Conservation (phyloP, 2,888 invertebrate species). For the Hydroisotoma schaefferi region DNA sequence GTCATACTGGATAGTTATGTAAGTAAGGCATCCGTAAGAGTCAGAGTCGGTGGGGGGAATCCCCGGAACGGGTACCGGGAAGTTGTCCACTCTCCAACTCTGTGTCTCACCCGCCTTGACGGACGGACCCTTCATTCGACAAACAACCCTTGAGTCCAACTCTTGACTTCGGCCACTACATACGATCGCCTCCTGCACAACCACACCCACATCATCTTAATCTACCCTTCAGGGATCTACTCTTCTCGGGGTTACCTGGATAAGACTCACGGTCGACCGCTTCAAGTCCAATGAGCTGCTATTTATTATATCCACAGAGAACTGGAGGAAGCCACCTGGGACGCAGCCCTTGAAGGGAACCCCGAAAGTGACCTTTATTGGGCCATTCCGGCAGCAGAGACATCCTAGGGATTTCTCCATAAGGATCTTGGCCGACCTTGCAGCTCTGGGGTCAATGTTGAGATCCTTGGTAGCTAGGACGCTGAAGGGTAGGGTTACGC, state of each 20-base stretch:
- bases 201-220: neutral
- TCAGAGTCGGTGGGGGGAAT: constrained; percentile 34
- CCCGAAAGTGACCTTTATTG: constrained; percentile 31
- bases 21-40: constrained; percentile 39
- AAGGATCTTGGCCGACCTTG: constrained; percentile 34
- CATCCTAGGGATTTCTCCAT: constrained; percentile 36
- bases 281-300: constrained; percentile 31
- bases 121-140: constrained; percentile 40
- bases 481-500: constrained; percentile 40
- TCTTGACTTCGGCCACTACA: constrained; percentile 19
- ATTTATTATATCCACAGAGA: constrained; percentile 35
- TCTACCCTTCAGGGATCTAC: neutral
- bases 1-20: constrained; percentile 38
- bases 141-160: constrained; percentile 37
- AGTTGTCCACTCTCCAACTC: constrained; percentile 38
- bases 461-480: constrained; percentile 37
- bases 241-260: constrained; percentile 22
- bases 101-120: constrained; percentile 39
- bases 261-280: constrained; percentile 35
- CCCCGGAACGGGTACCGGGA: constrained; percentile 38
- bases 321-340: constrained; percentile 37
- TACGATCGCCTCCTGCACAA: constrained; percentile 27
- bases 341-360: constrained; percentile 38
- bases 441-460: constrained; percentile 32
- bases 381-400: constrained; percentile 38